Evolutionary conservation across 1,140 invertebrate species (phyloP).

Genomic region (Drosophila kanapiae): DNA sequence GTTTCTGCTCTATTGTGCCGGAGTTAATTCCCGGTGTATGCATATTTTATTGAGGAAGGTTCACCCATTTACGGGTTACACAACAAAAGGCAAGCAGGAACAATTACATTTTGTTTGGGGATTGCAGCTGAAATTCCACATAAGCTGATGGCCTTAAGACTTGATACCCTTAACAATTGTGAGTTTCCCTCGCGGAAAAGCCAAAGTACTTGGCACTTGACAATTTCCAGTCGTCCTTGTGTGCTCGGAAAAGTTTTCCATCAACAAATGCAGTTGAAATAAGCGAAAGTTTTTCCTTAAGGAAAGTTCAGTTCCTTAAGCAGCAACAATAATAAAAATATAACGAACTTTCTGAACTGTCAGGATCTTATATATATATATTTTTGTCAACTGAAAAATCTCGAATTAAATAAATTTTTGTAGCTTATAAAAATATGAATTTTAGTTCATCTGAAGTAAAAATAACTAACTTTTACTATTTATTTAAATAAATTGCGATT

Average conservation of each 20-base stretch:
- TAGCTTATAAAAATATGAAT: too few species aligned
- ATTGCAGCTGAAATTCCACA: conserved; percentile 20
- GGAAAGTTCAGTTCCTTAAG: conserved; percentile 28
- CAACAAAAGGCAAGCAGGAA: conserved; percentile 15
- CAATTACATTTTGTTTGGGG: conserved; percentile 37
- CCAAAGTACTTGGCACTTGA: conserved; percentile 41
- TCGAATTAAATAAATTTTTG: background rate
- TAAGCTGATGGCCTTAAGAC: conserved; percentile 29
- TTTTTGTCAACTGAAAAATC: background rate
- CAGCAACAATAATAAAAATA: conserved; percentile 19
- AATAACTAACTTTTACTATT: too few species aligned
- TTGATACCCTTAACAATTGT: conserved; percentile 27
- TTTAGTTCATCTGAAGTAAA: background rate
- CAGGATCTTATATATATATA: background rate
- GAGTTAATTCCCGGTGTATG: conserved; percentile 58
- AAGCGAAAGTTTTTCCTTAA: conserved; percentile 24
- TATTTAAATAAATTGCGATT: too few species aligned
- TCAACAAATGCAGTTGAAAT: conserved; percentile 42
- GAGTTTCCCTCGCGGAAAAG: conserved; percentile 9
- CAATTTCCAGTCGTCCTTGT: conserved; percentile 21
- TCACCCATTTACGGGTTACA: conserved; percentile 28
- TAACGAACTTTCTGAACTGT: too few species aligned
- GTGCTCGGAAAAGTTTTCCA: conserved; percentile 31
- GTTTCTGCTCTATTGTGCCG: conserved; percentile 51
- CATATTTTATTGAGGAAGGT: conserved; percentile 71